Percentiles rank a stretch among this genome's conserved stretches.
These are phyloP conservation scores for Hormiphora californensis DNA, from an alignment of 37 sponge, comb jelly and placozoan species.

Conservation along the genomic window DNA sequence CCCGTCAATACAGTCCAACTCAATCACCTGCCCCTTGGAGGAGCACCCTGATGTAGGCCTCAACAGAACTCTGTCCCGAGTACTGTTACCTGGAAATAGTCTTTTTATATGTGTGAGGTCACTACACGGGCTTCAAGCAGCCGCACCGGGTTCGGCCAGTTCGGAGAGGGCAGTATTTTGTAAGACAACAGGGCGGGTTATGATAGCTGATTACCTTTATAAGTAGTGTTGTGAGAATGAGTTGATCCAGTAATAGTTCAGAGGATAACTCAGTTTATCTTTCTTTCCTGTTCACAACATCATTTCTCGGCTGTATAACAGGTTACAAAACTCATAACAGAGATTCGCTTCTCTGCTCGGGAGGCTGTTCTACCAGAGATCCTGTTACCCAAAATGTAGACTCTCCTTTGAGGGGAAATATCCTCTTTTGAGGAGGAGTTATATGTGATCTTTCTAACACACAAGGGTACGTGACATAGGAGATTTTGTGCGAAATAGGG, in stretches of 20 bases:
- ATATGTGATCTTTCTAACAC: too few relatives aligned
- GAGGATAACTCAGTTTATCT: not conserved
- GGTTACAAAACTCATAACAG: not conserved
- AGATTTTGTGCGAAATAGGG: too few relatives aligned
- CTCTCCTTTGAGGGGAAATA: not conserved
- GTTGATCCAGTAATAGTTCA: slow-evolving; percentile 35
- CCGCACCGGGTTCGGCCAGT: too few relatives aligned
- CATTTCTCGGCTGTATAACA: not conserved
- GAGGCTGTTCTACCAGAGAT: not conserved
- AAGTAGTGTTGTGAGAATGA: slow-evolving; percentile 24
- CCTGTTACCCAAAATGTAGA: not conserved
- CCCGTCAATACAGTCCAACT: slow-evolving; percentile 23
- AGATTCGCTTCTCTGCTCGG: not conserved
- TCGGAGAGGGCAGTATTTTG: too few relatives aligned
- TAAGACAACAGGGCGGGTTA: too few relatives aligned
- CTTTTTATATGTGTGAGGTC: too few relatives aligned
- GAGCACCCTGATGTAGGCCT: not conserved
- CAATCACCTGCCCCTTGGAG: not conserved
- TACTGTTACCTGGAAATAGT: not conserved
- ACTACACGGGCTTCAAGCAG: too few relatives aligned
- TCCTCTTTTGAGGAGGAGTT: not conserved
- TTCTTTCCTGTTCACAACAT: not conserved
- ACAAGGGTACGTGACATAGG: too few relatives aligned
- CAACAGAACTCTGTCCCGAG: not conserved
- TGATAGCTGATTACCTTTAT: not conserved